Evolutionary conservation across 2,113 vertebrate species (phyloP).

Genomic region (Pygoscelis antarcticus): DNA sequence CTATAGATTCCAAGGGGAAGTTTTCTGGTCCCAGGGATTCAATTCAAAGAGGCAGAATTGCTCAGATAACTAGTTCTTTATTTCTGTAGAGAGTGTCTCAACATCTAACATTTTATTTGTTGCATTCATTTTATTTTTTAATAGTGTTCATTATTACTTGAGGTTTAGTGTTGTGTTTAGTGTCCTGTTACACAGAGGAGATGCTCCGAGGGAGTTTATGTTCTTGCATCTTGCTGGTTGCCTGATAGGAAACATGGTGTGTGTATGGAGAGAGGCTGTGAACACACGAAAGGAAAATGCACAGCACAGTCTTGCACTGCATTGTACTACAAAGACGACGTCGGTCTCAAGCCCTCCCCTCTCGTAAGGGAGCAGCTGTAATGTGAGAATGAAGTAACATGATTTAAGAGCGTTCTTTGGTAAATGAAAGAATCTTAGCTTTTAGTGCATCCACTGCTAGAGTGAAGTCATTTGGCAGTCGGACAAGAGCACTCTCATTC

Average conservation of each 20-base stretch:
- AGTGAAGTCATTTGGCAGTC: background rate
- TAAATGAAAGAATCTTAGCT: background rate
- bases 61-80: background rate
- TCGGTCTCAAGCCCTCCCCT: background rate
- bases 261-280: background rate
- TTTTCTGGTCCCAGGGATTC: background rate
- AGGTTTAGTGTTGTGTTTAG: background rate
- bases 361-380: background rate
- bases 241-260: background rate
- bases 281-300: background rate
- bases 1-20: background rate
- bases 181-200: background rate
- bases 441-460: background rate
- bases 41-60: background rate
- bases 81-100: background rate
- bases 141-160: background rate
- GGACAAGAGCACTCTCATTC: background rate
- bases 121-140: background rate
- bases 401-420: background rate
- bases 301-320: background rate
- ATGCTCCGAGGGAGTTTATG: background rate
- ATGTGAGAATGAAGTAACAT: background rate
- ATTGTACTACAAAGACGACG: accelerated
- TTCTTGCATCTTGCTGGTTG: background rate
- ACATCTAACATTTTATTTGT: background rate